These are phyloP conservation scores for Glaucidium brasilianum DNA, from an alignment of 2,113 vertebrate genomes.

Conservation along the genomic window DNA sequence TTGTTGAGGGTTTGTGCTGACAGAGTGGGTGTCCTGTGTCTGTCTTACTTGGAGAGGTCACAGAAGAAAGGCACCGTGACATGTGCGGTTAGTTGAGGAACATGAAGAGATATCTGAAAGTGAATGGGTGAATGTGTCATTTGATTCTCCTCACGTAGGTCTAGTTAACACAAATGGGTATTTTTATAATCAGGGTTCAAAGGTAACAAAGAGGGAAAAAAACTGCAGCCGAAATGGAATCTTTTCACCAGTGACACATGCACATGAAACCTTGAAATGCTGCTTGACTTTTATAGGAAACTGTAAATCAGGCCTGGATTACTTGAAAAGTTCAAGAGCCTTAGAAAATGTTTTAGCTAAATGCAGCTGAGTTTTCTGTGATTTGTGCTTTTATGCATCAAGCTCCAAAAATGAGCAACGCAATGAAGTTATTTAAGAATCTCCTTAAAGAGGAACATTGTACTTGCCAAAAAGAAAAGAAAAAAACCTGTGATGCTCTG, in stretches of 20 bases:
- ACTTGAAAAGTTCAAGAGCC: conserved; percentile 35
- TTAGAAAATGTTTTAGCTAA: conserved; percentile 6
- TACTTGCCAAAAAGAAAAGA: background rate
- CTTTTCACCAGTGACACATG: background rate
- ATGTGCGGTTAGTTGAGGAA: background rate
- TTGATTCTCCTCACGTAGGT: background rate
- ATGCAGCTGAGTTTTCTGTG: conserved; percentile 9
- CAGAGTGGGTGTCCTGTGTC: background rate
- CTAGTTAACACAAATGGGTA: background rate
- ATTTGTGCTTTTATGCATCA: background rate
- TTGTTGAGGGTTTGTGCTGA: background rate
- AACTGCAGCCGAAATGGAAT: background rate
- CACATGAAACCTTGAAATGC: background rate
- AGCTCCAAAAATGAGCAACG: background rate
- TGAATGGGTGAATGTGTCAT: background rate
- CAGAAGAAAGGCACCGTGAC: background rate
- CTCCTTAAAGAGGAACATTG: background rate
- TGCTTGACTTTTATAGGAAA: conserved; percentile 48
- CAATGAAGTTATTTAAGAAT: background rate
- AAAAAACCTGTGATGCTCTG: background rate
- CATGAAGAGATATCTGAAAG: background rate
- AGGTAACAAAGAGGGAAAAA: background rate
- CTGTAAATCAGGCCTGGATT: conserved; percentile 42
- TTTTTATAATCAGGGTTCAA: background rate
- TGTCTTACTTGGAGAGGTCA: background rate